A percentile compares a stretch with the other conserved stretches of the same genome.
phyloP scores from a whole-genome alignment of 2,888 invertebrate species.

The Gandaritis pyraliata region DNA sequence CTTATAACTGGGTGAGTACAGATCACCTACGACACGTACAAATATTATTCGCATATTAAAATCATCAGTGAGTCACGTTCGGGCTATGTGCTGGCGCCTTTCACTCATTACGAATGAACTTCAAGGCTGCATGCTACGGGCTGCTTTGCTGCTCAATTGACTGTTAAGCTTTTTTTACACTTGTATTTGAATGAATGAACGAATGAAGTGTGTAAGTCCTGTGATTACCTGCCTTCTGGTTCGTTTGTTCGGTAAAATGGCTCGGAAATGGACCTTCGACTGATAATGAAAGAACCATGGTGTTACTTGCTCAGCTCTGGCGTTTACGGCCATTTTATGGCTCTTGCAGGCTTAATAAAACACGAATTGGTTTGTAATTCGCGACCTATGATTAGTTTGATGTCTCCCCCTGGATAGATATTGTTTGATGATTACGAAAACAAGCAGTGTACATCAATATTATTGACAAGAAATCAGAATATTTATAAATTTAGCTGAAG shows the following conservation, averaged over 20 bases:
- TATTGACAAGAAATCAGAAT: no score
- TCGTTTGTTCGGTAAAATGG: not conserved
- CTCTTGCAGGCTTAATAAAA: no score
- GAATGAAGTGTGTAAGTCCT: conserved; percentile 3
- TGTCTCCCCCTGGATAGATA: no score
- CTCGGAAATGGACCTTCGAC: not conserved
- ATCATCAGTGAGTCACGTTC: conserved; percentile 66
- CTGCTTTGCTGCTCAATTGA: conserved; percentile 64
- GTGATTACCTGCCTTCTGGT: not conserved
- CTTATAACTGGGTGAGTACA: not conserved
- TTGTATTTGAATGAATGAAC: no score
- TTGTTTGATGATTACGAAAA: no score
- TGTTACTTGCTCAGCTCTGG: not conserved
- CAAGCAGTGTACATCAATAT: no score
- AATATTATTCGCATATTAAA: conserved; percentile 54
- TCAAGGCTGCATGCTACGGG: conserved; percentile 65
- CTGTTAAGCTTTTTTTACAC: conserved; percentile 43
- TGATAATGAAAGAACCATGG: not conserved
- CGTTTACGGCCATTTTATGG: no score
- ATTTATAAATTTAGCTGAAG: no score
- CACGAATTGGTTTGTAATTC: no score
- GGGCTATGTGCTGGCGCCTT: conserved; percentile 67
- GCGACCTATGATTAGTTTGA: no score
- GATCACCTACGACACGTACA: conserved; percentile 33
- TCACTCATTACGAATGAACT: conserved; percentile 76